Base-by-base conservation (phyloP, 2,888 invertebrate species). In the Iphiclides podalirius region DNA sequence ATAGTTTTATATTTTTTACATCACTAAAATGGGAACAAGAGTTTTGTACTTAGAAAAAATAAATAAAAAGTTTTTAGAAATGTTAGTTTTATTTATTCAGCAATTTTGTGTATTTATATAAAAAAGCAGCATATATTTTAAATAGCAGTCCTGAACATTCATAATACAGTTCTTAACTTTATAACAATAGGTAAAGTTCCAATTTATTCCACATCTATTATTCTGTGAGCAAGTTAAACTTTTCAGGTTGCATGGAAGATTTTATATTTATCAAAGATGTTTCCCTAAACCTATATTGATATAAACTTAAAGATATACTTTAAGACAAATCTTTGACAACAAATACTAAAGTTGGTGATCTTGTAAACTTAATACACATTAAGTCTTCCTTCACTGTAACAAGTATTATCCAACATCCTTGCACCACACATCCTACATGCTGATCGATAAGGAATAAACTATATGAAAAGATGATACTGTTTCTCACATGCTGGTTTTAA, bases 11-110 rank as follows among this genome's bases (percentile, higher is more conserved):
- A n/a, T n/a, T n/a, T 9, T 37, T 41, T 47, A 35, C 31, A 16
- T 37, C 1, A 42, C 14, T 33, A 31, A 33, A 20, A 33, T 12
- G 48, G 42, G 43, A 43, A n/a, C n/a, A 33, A 14, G 9, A 38
- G 31, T 33, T 48, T 43, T 48, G 20, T 43, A 43, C 23, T 42
- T 37, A 33, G 17, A 2, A 28, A 41, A 47, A 15, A 41, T 41
- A 12, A 43, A 42, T 33, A 38, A 38, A 37, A 12, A 14, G 42
- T n/a, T 17, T 33, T 23, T 40, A 4, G 26, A 38, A 43, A 38
- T 43, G 3, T 31, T 37, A 42, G 26, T 47, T 41, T 47, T 41
- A 17, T 42, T 48, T 38, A 34, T 33, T 46, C 13, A 2, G 26
- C 15, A 40, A 26, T 26, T 26, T 26, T 2, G 26, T 26, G 26